A percentile compares a stretch with the other conserved stretches of the same genome.
These are phyloP conservation scores for Callosobruchus maculatus DNA, from an alignment of 2,888 invertebrate species.

Conservation along the genomic window DNA sequence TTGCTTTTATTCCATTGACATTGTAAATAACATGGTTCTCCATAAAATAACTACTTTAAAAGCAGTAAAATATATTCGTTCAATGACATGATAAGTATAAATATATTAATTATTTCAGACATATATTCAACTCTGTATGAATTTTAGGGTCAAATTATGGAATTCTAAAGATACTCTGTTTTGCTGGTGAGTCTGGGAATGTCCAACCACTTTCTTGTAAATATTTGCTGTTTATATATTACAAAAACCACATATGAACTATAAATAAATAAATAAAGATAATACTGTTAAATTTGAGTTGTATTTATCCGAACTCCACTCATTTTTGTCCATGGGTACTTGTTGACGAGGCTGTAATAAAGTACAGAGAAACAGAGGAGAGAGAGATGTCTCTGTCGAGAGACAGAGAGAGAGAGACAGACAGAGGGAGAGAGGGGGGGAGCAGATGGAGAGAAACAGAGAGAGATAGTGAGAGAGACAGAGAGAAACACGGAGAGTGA, in stretches of 20 bases:
- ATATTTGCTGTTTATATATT: conserved; percentile 35
- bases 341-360: no score
- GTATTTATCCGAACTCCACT: no score
- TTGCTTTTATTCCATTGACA: no score
- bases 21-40: background rate
- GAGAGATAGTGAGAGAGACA: no score
- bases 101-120: background rate
- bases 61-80: background rate
- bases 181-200: conserved; percentile 32
- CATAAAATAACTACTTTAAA: background rate
- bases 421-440: no score
- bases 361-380: no score
- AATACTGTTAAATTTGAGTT: background rate
- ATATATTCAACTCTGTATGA: background rate
- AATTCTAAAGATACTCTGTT: conserved; percentile 11
- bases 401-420: no score
- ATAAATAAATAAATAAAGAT: background rate
- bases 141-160: background rate
- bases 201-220: conserved; percentile 27
- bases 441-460: no score
- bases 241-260: conserved; percentile 14
- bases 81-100: no score
- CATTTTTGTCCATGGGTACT: no score
- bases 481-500: no score
- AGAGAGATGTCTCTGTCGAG: no score